Base-by-base conservation (phyloP, 2,113 vertebrate species). In the Ptychochromis oligacanthus region DNA sequence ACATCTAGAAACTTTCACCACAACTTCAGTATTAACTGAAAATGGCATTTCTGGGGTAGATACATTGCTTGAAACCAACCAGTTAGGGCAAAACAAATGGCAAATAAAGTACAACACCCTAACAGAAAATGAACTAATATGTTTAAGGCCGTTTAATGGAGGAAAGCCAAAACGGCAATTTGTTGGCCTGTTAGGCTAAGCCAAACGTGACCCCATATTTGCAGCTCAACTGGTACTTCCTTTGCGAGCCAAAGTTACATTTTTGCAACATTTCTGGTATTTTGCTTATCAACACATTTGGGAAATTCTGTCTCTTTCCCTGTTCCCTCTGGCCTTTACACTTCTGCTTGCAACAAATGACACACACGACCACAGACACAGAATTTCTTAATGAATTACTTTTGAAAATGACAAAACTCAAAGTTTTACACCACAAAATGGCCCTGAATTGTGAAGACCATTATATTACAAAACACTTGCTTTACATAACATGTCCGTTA, bases 361-460 rank as follows among this genome's bases (percentile, higher is more conserved):
- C 46, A 24, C 40, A 54, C 26, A 72, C 54, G 46, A 54, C 24
- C 65, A 54, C 18, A 54, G 26, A 54, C 0, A 6, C 67, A 72
- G 3, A 72, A 72, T 72, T 72, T 72, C 67, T 54, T 72, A 72
- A 72, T 72, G 46, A 72, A 72, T 72, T 34, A 34, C 26, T 72
- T 72, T 34, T 72, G 24, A 72, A 72, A 72, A 34, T 72, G 26
- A 9, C 46, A n/a, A 46, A 34, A 56, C 61, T 26, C 15, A 64
- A 20, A 43, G 31, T 18, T 14, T 65, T 65, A 67, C 34, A 20
- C 22, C 20, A 65, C 9, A 40, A 79, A 54, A 79, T 40, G 2
- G 17, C 20, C 18, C 64, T 28, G 65, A 28, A 70, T 49, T 70
- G 31, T 20, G 24, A 70, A 52, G 15, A 49, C n/a, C 17, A 4